Evolutionary conservation across 2,113 vertebrate species (phyloP), one percentile per base, ranked within the genome.

Genomic region (Nycticorax nycticorax): DNA sequence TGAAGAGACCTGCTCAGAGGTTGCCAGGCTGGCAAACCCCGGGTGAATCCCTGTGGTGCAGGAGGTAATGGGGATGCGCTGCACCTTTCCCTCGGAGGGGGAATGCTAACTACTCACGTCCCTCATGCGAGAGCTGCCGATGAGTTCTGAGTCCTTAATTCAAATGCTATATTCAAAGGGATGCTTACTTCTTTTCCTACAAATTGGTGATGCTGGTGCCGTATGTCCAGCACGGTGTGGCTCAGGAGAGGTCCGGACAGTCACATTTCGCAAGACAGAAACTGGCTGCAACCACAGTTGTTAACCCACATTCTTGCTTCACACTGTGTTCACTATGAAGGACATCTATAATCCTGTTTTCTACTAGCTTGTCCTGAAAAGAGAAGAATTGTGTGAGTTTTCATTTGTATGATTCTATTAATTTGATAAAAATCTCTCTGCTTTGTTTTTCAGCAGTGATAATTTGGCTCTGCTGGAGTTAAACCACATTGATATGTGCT

Each of bases 71-170:
- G 57, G 45, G n/a, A 24, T 7, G 37, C 5, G 56, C 62, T 32
- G 35, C 37, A 41, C 76, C 21, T 37, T 41, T 5, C n/a, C n/a
- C 64, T 86, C 7, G 3, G 4, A 35, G 26, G 33, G 21, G 30
- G 47, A 35, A 21, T 8, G 26, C n/a, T 35, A 13, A 67, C 53
- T 35, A 30, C 30, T 41, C 32, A 24, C 5, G 2, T 33, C 21
- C 27, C 21, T 92, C 3, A 1, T 12, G 4, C 1, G 3, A 62
- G 50, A 69, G 26, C 18, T 0, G 2, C 5, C 6, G 12, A 11
- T 52, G 33, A 55, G 32, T 41, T 28, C 84, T 3, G 7, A 47
- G 12, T 50, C 7, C 9, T 18, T 39, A 4, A 84, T 91, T 73
- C 30, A 27, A 8, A 39, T 1, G 1, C 35, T 52, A 2, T 6